Percentiles rank a stretch among this genome's conserved stretches.
Evolutionary conservation across 2,888 invertebrate genomes (phyloP).

Genomic region (Microdon myrmicae): DNA sequence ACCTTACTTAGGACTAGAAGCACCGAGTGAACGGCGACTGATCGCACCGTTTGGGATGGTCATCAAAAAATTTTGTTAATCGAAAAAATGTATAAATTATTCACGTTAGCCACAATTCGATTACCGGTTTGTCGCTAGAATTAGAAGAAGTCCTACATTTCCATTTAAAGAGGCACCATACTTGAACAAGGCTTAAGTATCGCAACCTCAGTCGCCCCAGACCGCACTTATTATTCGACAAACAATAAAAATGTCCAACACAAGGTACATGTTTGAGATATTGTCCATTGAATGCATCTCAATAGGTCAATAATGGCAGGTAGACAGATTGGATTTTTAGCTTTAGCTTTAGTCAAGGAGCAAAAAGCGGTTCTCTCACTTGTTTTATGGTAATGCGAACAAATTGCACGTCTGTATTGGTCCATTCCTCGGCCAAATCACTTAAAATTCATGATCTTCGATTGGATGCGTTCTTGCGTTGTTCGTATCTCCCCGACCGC

Average conservation of each 20-base stretch:
- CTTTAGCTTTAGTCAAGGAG: slow-evolving; percentile 8
- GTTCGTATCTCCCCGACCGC: too few relatives aligned
- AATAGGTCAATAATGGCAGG: slow-evolving; percentile 51
- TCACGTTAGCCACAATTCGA: too few relatives aligned
- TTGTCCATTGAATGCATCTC: slow-evolving; percentile 48
- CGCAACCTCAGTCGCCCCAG: too few relatives aligned
- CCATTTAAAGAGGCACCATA: slow-evolving; percentile 44
- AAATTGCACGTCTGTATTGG: slow-evolving; percentile 47
- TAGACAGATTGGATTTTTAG: slow-evolving; percentile 51
- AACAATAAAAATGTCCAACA: slow-evolving; percentile 50
- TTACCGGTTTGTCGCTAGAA: too few relatives aligned
- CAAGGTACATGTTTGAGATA: slow-evolving; percentile 48
- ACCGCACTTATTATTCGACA: slow-evolving; percentile 39
- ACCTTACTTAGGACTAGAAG: too few relatives aligned
- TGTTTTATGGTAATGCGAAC: slow-evolving; percentile 52
- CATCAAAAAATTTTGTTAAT: too few relatives aligned
- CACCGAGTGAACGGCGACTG: too few relatives aligned
- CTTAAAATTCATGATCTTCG: slow-evolving; percentile 46
- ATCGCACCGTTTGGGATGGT: too few relatives aligned
- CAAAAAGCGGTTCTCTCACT: slow-evolving; percentile 47
- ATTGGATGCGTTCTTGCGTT: slow-evolving; percentile 49
- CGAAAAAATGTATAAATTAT: too few relatives aligned
- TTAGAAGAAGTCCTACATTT: too few relatives aligned
- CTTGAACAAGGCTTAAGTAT: slow-evolving; percentile 29
- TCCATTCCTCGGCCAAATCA: slow-evolving; percentile 31